Percentiles rank a stretch among this genome's conserved stretches.
These are phyloP conservation scores for Microcebus jonahi DNA, from an alignment of 2,113 vertebrate genomes.

Conservation along the genomic window DNA sequence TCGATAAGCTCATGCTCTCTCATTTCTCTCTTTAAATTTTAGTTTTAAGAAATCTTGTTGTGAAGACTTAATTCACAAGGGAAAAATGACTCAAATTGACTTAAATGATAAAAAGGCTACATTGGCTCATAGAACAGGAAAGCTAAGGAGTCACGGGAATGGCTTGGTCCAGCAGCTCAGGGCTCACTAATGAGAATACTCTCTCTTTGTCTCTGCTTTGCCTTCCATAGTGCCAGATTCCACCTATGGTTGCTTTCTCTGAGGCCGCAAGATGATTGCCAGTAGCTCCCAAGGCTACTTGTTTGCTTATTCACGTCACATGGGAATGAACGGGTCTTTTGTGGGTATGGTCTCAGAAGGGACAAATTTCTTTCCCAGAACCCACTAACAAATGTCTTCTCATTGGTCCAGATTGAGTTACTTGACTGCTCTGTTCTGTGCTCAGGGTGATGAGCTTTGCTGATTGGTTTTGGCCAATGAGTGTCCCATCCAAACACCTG, in stretches of 20 bases:
- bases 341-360: background rate
- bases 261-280: background rate
- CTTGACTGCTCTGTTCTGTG: background rate
- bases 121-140: background rate
- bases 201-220: background rate
- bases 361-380: background rate
- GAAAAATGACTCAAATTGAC: background rate
- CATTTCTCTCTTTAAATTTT: constrained; percentile 36
- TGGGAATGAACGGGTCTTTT: background rate
- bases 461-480: background rate
- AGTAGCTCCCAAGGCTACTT: background rate
- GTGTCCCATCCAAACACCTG: background rate
- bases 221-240: background rate
- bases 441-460: background rate
- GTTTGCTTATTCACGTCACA: background rate
- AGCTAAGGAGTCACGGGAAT: background rate
- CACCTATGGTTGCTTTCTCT: background rate
- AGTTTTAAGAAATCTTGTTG: background rate
- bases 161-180: background rate
- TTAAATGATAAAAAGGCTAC: background rate
- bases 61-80: background rate
- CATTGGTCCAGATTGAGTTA: background rate
- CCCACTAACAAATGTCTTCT: background rate
- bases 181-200: background rate
- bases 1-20: background rate